phyloP scores from a whole-genome alignment of 2,888 invertebrate genomes.

The Xestia xanthographa region DNA sequence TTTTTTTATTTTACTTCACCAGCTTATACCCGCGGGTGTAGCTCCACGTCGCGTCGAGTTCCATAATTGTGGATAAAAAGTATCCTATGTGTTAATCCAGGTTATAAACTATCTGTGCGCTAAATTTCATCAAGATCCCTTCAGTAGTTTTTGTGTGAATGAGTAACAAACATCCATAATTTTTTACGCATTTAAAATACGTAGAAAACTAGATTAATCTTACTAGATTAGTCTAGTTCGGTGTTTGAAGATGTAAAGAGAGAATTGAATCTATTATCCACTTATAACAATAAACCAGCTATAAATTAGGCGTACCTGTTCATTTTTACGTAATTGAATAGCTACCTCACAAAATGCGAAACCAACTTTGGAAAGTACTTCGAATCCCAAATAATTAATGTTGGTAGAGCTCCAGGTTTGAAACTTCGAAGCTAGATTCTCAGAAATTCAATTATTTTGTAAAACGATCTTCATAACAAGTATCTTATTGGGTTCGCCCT shows the following conservation, averaged over 20 bases:
- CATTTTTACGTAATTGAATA: conserved; percentile 16
- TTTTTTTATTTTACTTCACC: too few relatives aligned
- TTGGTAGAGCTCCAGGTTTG: conserved; percentile 34
- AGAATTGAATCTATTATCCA: background rate
- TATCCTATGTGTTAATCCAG: too few relatives aligned
- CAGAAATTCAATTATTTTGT: conserved; percentile 59
- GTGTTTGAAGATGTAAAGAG: background rate
- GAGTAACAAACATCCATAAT: too few relatives aligned
- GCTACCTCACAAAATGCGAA: conserved; percentile 5
- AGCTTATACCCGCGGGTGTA: too few relatives aligned
- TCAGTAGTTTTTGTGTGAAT: too few relatives aligned
- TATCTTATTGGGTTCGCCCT: conserved; percentile 51
- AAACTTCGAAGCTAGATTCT: conserved; percentile 42
- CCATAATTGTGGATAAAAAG: too few relatives aligned
- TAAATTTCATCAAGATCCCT: too few relatives aligned
- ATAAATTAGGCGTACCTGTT: background rate
- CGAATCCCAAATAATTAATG: conserved; percentile 39
- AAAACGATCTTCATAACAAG: conserved; percentile 50
- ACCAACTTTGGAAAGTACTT: conserved; percentile 26
- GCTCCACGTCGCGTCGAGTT: too few relatives aligned
- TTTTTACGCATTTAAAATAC: too few relatives aligned
- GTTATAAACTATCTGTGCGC: too few relatives aligned
- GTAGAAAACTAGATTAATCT: too few relatives aligned
- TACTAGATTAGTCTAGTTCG: background rate
- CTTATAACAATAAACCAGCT: background rate